Percentiles rank a stretch among this genome's conserved stretches.
Conservation (phyloP, 2,888 invertebrate genomes). For the Homarus gammarus region DNA sequence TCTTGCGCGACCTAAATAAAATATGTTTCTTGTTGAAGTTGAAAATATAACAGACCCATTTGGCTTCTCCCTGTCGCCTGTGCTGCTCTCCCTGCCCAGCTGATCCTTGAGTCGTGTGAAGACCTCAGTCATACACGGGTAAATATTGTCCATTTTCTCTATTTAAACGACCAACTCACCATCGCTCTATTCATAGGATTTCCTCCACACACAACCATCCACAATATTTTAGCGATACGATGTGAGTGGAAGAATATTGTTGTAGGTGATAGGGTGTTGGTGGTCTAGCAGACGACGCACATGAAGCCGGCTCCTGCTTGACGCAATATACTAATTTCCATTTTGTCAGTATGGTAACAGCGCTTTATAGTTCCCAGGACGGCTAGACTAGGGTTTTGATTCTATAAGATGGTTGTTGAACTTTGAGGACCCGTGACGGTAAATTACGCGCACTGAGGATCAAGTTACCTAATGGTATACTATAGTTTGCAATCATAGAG, state of each 20-base stretch:
- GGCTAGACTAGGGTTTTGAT: no score
- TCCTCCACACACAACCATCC: no score
- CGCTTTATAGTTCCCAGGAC: neutral
- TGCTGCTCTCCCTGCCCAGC: neutral
- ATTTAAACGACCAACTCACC: no score
- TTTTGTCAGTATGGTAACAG: no score
- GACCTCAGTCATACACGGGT: neutral
- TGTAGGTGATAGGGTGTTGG: neutral
- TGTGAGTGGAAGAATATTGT: no score
- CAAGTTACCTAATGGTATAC: no score
- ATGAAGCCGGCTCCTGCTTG: neutral
- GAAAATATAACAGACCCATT: neutral
- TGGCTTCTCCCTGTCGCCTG: neutral
- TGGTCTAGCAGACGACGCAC: conserved; percentile 23
- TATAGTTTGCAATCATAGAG: neutral
- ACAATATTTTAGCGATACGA: no score
- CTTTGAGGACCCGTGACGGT: no score
- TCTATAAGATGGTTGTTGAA: no score
- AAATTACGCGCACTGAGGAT: no score
- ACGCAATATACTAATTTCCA: neutral
- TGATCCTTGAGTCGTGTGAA: neutral
- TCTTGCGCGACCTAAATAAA: neutral
- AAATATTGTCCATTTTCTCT: neutral
- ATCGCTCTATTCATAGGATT: no score
- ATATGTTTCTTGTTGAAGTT: neutral